Conservation (phyloP, 1,140 invertebrate genomes). For the Bombus polaris region DNA sequence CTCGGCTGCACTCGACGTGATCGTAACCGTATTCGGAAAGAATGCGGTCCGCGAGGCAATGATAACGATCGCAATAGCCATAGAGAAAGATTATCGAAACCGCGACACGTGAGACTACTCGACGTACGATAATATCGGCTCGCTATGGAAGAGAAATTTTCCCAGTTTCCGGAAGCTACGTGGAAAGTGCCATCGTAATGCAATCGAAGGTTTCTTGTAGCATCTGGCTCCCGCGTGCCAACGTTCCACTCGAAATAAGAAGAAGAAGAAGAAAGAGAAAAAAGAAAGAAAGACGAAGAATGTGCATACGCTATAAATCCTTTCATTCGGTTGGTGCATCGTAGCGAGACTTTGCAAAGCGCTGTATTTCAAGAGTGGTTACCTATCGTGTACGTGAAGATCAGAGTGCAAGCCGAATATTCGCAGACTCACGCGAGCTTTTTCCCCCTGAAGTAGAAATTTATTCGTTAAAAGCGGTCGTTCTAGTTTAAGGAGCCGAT, state of each 20-base stretch:
- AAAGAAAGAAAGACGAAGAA: background rate
- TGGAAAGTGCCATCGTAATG: constrained; percentile 8
- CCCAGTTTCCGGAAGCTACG: constrained; percentile 13
- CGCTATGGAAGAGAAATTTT: background rate
- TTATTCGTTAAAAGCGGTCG: constrained; percentile 42
- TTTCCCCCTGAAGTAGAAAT: background rate
- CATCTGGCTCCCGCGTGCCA: background rate
- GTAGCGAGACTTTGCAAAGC: background rate
- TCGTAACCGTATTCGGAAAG: constrained; percentile 46
- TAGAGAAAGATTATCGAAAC: constrained; percentile 51
- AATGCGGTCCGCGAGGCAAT: constrained; percentile 33
- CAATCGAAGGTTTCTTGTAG: background rate
- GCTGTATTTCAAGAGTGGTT: background rate
- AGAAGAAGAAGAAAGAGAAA: too few species aligned
- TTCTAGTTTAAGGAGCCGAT: constrained; percentile 17
- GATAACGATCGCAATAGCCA: constrained; percentile 46
- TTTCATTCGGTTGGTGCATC: background rate
- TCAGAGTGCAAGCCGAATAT: background rate
- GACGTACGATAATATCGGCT: constrained; percentile 28
- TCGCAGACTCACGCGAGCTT: constrained; percentile 1
- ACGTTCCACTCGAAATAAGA: background rate
- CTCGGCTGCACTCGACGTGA: background rate
- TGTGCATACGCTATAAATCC: constrained; percentile 1
- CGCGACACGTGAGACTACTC: constrained; percentile 30
- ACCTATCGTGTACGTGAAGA: background rate